A percentile compares a stretch with the other conserved stretches of the same genome.
These are phyloP conservation scores for Xylocampa areola DNA, from an alignment of 2,888 invertebrate genomes.

Conservation along the genomic window DNA sequence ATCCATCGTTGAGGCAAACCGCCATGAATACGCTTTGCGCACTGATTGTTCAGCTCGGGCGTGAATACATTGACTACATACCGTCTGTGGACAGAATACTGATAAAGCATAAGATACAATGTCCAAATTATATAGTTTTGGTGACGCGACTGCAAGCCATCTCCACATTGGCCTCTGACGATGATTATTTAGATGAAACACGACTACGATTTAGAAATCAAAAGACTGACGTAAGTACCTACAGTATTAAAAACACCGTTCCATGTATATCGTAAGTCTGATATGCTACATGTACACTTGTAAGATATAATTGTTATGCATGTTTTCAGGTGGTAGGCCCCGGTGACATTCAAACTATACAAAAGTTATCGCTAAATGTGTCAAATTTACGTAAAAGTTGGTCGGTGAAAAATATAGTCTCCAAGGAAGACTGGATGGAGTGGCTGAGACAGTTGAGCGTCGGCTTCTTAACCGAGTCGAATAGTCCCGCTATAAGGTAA, in stretches of 20 bases:
- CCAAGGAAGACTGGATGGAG: constrained; percentile 99
- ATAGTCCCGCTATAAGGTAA: constrained; percentile 96
- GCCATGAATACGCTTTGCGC: constrained; percentile 98
- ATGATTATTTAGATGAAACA: constrained; percentile 92
- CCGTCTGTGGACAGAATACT: constrained; percentile 97
- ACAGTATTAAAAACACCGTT: not conserved
- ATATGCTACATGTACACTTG: not conserved
- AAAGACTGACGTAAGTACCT: constrained; percentile 91
- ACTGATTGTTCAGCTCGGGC: constrained; percentile 96
- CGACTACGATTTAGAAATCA: constrained; percentile 92
- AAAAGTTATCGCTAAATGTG: constrained; percentile 94
- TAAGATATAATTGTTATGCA: too few relatives aligned
- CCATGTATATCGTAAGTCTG: not conserved
- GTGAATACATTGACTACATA: constrained; percentile 97
- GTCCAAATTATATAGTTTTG: constrained; percentile 94
- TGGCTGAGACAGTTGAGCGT: constrained; percentile 98
- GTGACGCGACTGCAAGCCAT: constrained; percentile 93
- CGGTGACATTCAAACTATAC: constrained; percentile 91
- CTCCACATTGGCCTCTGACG: constrained; percentile 94
- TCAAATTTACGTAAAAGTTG: constrained; percentile 96
- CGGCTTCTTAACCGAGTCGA: constrained; percentile 97
- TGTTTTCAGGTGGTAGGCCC: constrained; percentile 72
- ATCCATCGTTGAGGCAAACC: constrained; percentile 93
- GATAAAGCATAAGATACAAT: constrained; percentile 94
- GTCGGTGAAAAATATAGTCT: constrained; percentile 95